Percentiles rank a stretch among this genome's conserved stretches.
Conservation (phyloP, 2,797 vertebrate species). For the Benthosema pterotum region DNA sequence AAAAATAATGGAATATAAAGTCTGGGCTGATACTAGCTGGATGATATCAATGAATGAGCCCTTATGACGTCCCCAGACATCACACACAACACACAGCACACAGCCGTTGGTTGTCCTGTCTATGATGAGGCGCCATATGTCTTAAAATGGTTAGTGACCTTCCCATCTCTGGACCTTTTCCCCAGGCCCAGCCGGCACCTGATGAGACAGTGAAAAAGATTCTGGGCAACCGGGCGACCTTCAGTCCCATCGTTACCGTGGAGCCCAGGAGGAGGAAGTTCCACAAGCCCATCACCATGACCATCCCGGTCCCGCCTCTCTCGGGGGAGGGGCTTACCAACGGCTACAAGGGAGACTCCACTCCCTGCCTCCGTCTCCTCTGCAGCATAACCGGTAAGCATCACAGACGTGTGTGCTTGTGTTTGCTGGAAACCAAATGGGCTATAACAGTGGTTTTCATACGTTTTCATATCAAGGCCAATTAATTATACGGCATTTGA, state of each 20-base stretch:
- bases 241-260: slow-evolving; percentile 98
- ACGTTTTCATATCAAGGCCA: too few relatives aligned
- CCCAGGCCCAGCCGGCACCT: slow-evolving; percentile 93
- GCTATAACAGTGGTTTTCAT: too few relatives aligned
- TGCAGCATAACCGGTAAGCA: slow-evolving; percentile 94
- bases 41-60: too few relatives aligned
- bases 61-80: too few relatives aligned
- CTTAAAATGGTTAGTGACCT: not conserved
- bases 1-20: too few relatives aligned
- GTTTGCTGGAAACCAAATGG: not conserved
- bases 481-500: too few relatives aligned
- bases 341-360: slow-evolving; percentile 92
- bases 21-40: too few relatives aligned
- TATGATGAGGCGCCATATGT: too few relatives aligned
- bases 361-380: slow-evolving; percentile 92
- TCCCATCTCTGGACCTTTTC: not conserved
- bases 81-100: too few relatives aligned
- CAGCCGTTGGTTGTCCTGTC: too few relatives aligned
- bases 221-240: slow-evolving; percentile 95
- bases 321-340: slow-evolving; percentile 94
- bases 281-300: slow-evolving; percentile 99
- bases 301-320: slow-evolving; percentile 92
- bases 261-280: slow-evolving; percentile 98
- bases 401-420: not conserved
- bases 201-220: slow-evolving; percentile 95